Evolutionary conservation across 2,888 invertebrate species (phyloP), one percentile per base, ranked within the genome.

Genomic region (Lepidochitona cinerea): DNA sequence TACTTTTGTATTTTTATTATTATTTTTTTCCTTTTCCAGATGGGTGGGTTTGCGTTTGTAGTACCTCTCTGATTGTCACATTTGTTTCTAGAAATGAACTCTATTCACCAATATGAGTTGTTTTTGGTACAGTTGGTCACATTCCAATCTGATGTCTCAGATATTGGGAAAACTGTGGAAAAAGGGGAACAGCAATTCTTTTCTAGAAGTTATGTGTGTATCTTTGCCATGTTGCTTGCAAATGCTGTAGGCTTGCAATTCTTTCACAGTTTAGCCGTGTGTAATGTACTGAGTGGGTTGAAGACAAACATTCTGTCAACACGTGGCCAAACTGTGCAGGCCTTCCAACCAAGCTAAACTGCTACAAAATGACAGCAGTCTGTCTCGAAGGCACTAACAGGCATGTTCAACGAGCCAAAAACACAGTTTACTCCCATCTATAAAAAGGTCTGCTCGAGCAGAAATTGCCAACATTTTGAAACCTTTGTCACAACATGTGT

Each of bases 291-390:
- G 18, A 18, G 41, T 26, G 12, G 23, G 59, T 14, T 26, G 23
- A 59, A 59, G 59, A 59, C 59, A 59, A 59, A 59, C 32, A 59
- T 29, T 59, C 59, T 59, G 32, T 29, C 59, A 54, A 29, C 59
- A 59, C 59, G 59, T 59, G 59, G 26, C 12, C 59, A 59, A 59
- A 59, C 59, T 59, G 23, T 26, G 59, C 59, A 23, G 14, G 12
- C 59, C 12, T 18, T n/a, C n/a, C 18, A 49, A 49, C 49, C 23
- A 23, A 4, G 23, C 49, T n/a, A 29, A 59, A 59, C 32, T 26
- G 59, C 32, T 59, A 59, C 59, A 59, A 59, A 59, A 23, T 59
- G 59, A 59, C 59, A 59, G 26, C 59, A 59, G 7, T 23, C 49
- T 23, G 18, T 49, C 49, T 49, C 49, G 49, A 49, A 49, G 23